These are phyloP conservation scores for Heliconius hewitsoni DNA, from an alignment of 1,140 invertebrate genomes.

Conservation along the genomic window DNA sequence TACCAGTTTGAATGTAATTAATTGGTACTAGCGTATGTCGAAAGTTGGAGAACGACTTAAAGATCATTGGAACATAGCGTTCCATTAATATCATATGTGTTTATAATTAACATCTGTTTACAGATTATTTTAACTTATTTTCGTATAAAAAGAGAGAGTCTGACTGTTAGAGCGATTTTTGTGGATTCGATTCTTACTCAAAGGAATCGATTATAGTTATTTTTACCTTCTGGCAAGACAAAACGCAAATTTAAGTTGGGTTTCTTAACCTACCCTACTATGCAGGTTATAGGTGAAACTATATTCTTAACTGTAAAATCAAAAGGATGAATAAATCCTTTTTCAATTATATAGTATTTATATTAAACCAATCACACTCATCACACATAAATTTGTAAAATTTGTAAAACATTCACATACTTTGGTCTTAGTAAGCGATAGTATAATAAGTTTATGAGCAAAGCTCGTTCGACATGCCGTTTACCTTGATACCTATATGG, in stretches of 20 bases:
- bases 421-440: not conserved
- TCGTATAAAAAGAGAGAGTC: no score
- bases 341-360: not conserved
- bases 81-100: not conserved
- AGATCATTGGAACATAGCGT: not conserved
- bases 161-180: no score
- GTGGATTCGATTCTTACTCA: no score
- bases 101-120: not conserved
- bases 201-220: no score
- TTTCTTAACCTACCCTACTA: not conserved
- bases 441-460: slow-evolving; percentile 1
- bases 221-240: no score
- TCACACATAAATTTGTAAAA: not conserved
- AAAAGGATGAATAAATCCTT: no score
- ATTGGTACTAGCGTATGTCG: not conserved
- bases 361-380: not conserved
- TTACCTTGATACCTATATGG: slow-evolving; percentile 1
- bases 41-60: not conserved
- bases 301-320: no score
- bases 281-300: no score
- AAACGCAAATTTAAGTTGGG: no score
- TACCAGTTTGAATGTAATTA: not conserved
- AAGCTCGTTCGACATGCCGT: slow-evolving; percentile 5
- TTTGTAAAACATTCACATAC: not conserved
- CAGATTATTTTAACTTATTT: no score